Conservation (phyloP, 2,113 vertebrate genomes). For the Mustela lutreola region DNA sequence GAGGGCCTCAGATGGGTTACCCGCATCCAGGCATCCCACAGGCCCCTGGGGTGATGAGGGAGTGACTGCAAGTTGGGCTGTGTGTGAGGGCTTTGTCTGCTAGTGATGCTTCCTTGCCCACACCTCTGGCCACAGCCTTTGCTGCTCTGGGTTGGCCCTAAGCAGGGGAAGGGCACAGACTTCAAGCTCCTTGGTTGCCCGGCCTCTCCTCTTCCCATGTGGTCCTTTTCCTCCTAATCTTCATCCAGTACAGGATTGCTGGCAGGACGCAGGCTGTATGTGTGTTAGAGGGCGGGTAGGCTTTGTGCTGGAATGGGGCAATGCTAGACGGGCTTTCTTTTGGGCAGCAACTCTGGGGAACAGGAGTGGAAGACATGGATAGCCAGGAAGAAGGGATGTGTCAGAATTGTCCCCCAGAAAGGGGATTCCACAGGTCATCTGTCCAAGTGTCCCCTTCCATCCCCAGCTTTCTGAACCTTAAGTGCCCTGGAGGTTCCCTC, state of each 20-base stretch:
- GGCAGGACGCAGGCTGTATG: not conserved
- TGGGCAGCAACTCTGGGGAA: not conserved
- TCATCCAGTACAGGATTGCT: not conserved
- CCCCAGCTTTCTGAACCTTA: not conserved
- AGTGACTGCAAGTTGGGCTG: not conserved
- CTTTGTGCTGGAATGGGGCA: not conserved
- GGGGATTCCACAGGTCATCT: rapidly evolving
- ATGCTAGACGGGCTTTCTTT: not conserved
- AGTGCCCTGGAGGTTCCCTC: not conserved
- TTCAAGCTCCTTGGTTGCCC: not conserved
- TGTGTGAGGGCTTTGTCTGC: too few species aligned
- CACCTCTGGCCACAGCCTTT: not conserved
- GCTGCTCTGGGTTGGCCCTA: not conserved
- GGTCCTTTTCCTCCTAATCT: not conserved
- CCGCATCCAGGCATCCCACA: rapidly evolving
- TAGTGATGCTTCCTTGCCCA: not conserved
- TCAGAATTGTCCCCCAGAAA: not conserved
- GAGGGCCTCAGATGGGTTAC: not conserved
- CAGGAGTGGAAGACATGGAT: not conserved
- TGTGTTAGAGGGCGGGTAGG: rapidly evolving
- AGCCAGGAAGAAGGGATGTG: not conserved
- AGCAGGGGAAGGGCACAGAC: not conserved
- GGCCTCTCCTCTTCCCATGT: not conserved
- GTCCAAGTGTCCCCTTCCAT: not conserved
- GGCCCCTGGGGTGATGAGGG: not conserved